These are phyloP conservation scores for Neuroscelio doddi DNA, from an alignment of 2,888 invertebrate genomes.

Conservation along the genomic window DNA sequence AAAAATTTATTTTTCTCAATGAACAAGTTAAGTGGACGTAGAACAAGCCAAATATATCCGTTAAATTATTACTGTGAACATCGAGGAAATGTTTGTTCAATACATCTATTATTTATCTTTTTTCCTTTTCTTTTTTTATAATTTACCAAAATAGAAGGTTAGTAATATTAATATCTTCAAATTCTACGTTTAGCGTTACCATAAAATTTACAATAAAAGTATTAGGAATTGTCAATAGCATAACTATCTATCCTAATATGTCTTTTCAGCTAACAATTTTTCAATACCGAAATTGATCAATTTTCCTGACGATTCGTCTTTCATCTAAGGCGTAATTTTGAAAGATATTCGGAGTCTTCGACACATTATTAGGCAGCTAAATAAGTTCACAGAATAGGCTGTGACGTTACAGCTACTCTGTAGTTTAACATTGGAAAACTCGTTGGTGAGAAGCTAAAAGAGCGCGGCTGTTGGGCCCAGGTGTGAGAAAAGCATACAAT, in stretches of 20 bases:
- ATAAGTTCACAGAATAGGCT: conserved; percentile 29
- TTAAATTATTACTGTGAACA: too few relatives aligned
- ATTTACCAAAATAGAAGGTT: too few relatives aligned
- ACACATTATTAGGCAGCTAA: conserved; percentile 45
- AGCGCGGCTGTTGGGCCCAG: conserved; percentile 53
- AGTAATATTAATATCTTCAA: not conserved
- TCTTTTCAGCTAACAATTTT: conserved; percentile 27
- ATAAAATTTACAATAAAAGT: not conserved
- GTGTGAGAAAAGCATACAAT: conserved; percentile 66
- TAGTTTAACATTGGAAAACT: conserved; percentile 25
- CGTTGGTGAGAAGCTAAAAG: conserved; percentile 8
- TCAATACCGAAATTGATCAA: conserved; percentile 32
- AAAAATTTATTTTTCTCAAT: too few relatives aligned
- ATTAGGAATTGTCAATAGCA: not conserved
- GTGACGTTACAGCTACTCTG: conserved; percentile 6
- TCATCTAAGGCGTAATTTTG: not conserved
- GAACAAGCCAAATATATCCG: too few relatives aligned
- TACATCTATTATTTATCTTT: too few relatives aligned
- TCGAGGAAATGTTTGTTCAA: too few relatives aligned
- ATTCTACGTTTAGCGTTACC: not conserved
- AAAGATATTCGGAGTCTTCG: not conserved
- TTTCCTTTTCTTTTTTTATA: conserved; percentile 11
- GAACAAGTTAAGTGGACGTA: too few relatives aligned
- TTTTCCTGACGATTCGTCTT: conserved; percentile 37
- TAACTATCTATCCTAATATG: conserved; percentile 41